Conservation (phyloP, 2,888 invertebrate species). For the Diachrysia chrysitis region DNA sequence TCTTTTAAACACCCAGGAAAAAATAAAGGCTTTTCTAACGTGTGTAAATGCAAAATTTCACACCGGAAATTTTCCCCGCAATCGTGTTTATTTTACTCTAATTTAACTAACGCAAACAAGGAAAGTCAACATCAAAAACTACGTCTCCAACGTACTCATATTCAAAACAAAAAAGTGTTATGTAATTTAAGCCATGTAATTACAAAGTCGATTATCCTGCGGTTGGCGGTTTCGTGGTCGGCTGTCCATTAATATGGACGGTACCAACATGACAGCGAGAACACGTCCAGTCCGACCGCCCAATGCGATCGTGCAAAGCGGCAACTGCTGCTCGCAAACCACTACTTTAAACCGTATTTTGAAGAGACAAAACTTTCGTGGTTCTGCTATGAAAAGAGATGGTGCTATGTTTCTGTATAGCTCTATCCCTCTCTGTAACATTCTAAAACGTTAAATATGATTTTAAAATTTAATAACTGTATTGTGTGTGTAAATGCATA, state of each 20-base stretch:
- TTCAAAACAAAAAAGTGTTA: constrained; percentile 25
- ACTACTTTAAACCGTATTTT: constrained; percentile 11
- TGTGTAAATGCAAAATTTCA: too few species aligned
- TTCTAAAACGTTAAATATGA: too few species aligned
- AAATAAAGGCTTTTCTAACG: too few species aligned
- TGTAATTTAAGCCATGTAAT: constrained; percentile 35
- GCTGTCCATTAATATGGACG: constrained; percentile 41
- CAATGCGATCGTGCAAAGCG: constrained; percentile 22
- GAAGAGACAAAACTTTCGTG: background rate
- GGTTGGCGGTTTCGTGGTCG: constrained; percentile 34
- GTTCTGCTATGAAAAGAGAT: too few species aligned
- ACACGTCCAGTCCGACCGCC: constrained; percentile 36
- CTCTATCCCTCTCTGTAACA: too few species aligned
- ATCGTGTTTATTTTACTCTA: background rate
- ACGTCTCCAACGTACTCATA: background rate
- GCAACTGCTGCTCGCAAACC: constrained; percentile 15
- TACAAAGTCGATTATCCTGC: constrained; percentile 48
- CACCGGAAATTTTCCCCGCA: background rate
- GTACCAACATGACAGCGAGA: constrained; percentile 22
- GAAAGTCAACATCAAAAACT: background rate
- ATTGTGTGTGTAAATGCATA: too few species aligned
- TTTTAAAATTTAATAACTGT: too few species aligned
- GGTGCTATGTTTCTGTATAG: too few species aligned
- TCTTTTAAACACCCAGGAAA: too few species aligned
- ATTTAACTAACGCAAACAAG: background rate